Percentiles rank a stretch among this genome's conserved stretches.
Conservation (phyloP, 2,113 vertebrate genomes). For the Pandion haliaetus region DNA sequence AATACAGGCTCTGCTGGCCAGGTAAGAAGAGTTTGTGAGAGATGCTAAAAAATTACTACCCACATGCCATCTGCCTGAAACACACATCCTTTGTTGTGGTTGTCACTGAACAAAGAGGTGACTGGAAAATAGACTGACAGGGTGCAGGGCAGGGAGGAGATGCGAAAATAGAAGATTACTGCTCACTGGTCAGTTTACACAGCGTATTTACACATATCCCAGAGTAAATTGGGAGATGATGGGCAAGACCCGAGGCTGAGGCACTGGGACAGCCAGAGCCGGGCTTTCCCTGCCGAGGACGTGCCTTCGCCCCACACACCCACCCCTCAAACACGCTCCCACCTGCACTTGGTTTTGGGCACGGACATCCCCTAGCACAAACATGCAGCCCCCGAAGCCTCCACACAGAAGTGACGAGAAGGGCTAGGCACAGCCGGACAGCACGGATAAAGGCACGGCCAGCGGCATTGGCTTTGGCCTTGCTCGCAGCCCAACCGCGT, state of each 20-base stretch:
- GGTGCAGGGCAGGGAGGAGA: rapidly evolving
- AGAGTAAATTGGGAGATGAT: background rate
- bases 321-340: background rate
- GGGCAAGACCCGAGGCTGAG: background rate
- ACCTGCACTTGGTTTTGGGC: background rate
- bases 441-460: rapidly evolving
- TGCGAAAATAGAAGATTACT: background rate
- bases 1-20: background rate
- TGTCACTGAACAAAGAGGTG: background rate
- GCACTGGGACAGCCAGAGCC: background rate
- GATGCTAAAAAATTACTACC: background rate
- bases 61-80: rapidly evolving
- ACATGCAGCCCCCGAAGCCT: background rate
- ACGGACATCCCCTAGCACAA: background rate
- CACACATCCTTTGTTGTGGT: rapidly evolving
- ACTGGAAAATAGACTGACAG: background rate
- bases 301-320: rapidly evolving
- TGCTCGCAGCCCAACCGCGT: rapidly evolving
- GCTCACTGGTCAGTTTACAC: background rate
- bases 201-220: background rate
- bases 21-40: background rate
- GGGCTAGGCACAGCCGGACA: background rate
- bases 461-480: background rate
- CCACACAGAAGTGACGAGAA: rapidly evolving
- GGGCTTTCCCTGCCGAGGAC: rapidly evolving